These are phyloP conservation scores for Galagoides demidoff DNA, from an alignment of 2,797 vertebrate genomes.

Conservation along the genomic window DNA sequence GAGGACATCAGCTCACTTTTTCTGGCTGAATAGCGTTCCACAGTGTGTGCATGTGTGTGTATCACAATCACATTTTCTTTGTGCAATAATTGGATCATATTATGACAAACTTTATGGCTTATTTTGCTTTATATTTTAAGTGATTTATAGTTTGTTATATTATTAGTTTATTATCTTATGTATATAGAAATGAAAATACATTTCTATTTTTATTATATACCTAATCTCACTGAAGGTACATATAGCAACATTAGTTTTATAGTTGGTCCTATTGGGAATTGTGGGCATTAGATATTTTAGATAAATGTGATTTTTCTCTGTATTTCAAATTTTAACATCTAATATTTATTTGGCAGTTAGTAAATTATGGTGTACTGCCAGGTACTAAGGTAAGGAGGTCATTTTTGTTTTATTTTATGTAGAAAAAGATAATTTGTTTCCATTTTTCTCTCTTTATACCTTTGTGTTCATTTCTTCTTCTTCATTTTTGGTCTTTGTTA, in stretches of 20 bases:
- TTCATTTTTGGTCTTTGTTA: not conserved
- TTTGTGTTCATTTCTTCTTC: not conserved
- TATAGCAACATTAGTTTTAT: not conserved
- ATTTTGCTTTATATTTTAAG: not conserved
- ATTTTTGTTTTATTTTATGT: not conserved
- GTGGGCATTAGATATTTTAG: not conserved
- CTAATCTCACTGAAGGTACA: not conserved
- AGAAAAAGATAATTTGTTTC: not conserved
- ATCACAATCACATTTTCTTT: too few species aligned
- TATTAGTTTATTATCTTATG: not conserved
- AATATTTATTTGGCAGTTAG: not conserved
- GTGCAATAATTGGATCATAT: too few species aligned
- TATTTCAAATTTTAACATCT: not conserved
- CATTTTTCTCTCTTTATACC: not conserved
- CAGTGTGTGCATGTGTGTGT: too few species aligned
- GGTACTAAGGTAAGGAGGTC: not conserved
- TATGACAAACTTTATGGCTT: not conserved
- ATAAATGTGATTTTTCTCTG: not conserved
- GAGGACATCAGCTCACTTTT: too few species aligned
- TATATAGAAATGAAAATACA: not conserved
- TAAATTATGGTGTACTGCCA: not conserved
- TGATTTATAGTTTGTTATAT: not conserved
- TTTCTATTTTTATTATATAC: not conserved
- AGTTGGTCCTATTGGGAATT: not conserved
- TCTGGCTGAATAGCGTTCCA: too few species aligned